Base-by-base conservation (phyloP, 2,888 invertebrate species). In the Thymelicus acteon region DNA sequence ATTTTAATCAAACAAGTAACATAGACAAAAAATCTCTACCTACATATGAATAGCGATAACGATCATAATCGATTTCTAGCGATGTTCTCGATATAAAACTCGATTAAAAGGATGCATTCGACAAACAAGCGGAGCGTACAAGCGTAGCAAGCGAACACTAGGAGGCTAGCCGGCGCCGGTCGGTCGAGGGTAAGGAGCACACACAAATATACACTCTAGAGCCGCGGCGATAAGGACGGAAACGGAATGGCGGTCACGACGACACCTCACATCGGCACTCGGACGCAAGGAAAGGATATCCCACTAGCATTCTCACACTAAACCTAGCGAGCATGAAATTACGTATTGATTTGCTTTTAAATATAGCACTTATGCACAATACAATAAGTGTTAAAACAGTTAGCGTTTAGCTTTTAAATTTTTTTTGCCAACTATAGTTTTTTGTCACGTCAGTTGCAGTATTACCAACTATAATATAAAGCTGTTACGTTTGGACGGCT, bases 101-200 rank as follows among this genome's bases (percentile, higher is more conserved):
- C 49, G 49, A 52, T 7, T 15, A 44, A 81, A 77, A 83, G 60
- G 64, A 60, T 49, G 67, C 72, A 74, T 75, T 71, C 67, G 70
- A 72, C 75, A 75, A 71, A 49, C 66, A 91, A 92, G 91, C 92
- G 88, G 84, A 90, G 91, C 92, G 79, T 47, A 80, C 79, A 92
- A 92, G 92, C 91, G 82, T 77, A 81, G 62, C 77, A 93, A 77
- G 91, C 87, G 81, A 90, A 92, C 90, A 93, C 87, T 89, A 91
- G 93, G 93, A 93, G 93, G 93, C 90, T 93, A 93, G 93, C 93
- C 93, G 92, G 90, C 88, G 81, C 87, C 88, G 89, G 92, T 94
- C 94, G 94, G 95, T 95, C 94, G 94, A 93, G 94, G 94, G 94
- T 94, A 92, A 90, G 92, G 92, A 89, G 85, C 86, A 92, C 93